These are phyloP conservation scores for Arremon aurantiirostris DNA, from an alignment of 2,797 vertebrate genomes.

Conservation along the genomic window DNA sequence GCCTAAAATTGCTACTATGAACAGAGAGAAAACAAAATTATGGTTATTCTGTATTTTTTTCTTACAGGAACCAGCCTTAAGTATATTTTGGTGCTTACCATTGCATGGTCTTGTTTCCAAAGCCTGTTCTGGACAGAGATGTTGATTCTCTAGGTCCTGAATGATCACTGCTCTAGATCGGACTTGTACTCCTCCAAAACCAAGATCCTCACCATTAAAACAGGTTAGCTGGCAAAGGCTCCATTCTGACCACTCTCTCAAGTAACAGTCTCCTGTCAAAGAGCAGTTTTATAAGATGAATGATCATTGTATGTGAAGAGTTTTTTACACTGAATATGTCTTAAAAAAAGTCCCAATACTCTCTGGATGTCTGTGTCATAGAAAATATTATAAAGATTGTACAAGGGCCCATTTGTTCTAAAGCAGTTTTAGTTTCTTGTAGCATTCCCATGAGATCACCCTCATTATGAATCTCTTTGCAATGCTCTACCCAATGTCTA, in stretches of 20 bases:
- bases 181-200: conserved; percentile 89
- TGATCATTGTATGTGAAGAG: not conserved
- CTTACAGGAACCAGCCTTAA: not conserved
- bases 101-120: conserved; percentile 89
- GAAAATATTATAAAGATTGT: not conserved
- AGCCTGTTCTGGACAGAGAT: conserved; percentile 89
- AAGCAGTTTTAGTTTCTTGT: not conserved
- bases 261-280: conserved; percentile 91
- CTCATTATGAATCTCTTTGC: not conserved
- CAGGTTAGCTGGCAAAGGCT: conserved; percentile 91
- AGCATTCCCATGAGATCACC: not conserved
- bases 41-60: not conserved
- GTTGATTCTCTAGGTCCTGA: conserved; percentile 93
- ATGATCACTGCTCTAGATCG: conserved; percentile 90
- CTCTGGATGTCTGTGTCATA: not conserved
- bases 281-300: not conserved
- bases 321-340: not conserved
- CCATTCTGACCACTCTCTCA: conserved; percentile 97
- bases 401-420: not conserved
- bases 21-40: not conserved
- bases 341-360: not conserved
- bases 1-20: not conserved
- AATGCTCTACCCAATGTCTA: not conserved
- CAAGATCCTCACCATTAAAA: conserved; percentile 86
- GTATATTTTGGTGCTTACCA: conserved; percentile 75